A percentile compares a stretch with the other conserved stretches of the same genome.
These are phyloP conservation scores for Phyllostomus discolor DNA, from an alignment of 2,113 vertebrate genomes.

Conservation along the genomic window DNA sequence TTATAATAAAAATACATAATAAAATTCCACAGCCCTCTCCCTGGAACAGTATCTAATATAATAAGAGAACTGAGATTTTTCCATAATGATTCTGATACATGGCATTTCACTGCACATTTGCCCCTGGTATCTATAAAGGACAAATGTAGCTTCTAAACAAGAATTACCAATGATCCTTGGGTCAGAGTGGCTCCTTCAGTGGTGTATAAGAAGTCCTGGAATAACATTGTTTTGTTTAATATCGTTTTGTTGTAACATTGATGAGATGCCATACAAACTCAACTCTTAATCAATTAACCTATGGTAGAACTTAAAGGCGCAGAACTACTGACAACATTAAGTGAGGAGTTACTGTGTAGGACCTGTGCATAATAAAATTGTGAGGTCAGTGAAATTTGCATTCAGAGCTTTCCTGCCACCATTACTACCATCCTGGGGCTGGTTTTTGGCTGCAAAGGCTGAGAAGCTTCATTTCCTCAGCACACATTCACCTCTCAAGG, in stretches of 20 bases:
- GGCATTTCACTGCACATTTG: neutral
- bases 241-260: neutral
- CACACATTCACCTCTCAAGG: neutral
- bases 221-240: neutral
- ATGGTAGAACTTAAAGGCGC: neutral
- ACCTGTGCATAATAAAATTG: neutral
- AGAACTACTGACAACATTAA: neutral
- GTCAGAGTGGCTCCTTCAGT: neutral
- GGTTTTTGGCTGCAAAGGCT: neutral
- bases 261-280: neutral
- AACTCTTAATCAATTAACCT: neutral
- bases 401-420: neutral
- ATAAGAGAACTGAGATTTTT: neutral
- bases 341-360: neutral
- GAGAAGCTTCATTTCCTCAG: slow-evolving; percentile 3
- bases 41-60: neutral
- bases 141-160: neutral
- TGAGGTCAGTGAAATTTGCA: neutral
- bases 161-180: neutral
- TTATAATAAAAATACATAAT: slow-evolving; percentile 17
- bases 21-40: neutral
- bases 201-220: neutral
- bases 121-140: neutral
- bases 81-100: slow-evolving; percentile 14
- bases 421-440: neutral